phyloP scores from a whole-genome alignment of 2,797 vertebrate species.

The Tiaroga cobitis region DNA sequence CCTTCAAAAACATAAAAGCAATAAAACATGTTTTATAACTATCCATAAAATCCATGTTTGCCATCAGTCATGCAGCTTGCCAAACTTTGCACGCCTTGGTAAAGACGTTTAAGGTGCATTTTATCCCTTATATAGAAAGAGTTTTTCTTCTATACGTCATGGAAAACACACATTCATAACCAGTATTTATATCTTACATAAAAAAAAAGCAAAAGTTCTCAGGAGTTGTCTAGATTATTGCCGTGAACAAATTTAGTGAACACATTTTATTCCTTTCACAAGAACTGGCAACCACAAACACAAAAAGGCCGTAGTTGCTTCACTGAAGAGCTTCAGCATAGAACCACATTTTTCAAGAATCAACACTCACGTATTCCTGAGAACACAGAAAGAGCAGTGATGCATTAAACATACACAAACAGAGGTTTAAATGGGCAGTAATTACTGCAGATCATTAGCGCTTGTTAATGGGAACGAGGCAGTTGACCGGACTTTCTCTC shows the following conservation, averaged over 20 bases:
- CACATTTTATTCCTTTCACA: constrained; percentile 15
- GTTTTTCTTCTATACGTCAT: neutral
- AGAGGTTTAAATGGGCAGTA: constrained; percentile 35
- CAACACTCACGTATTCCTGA: constrained; percentile 17
- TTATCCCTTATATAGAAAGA: neutral
- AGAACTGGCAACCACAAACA: neutral
- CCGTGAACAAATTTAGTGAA: neutral
- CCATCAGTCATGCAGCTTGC: constrained; percentile 37
- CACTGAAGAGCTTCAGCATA: constrained; percentile 16
- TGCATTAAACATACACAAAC: constrained; percentile 49
- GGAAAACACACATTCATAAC: neutral
- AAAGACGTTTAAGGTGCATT: constrained; percentile 12
- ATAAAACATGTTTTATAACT: constrained; percentile 37
- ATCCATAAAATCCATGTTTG: constrained; percentile 47
- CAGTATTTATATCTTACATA: neutral
- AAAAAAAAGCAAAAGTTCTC: neutral
- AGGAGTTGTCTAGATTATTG: constrained; percentile 3
- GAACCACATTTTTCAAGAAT: constrained; percentile 32
- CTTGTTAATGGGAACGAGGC: constrained; percentile 45
- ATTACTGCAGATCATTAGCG: constrained; percentile 54
- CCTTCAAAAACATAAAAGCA: constrained; percentile 42
- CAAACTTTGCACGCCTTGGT: constrained; percentile 18
- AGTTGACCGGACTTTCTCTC: constrained; percentile 45
- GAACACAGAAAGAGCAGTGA: constrained; percentile 48
- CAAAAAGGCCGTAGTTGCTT: constrained; percentile 20